These are phyloP conservation scores for Vulpes lagopus DNA, from an alignment of 2,113 vertebrate species.

Conservation along the genomic window DNA sequence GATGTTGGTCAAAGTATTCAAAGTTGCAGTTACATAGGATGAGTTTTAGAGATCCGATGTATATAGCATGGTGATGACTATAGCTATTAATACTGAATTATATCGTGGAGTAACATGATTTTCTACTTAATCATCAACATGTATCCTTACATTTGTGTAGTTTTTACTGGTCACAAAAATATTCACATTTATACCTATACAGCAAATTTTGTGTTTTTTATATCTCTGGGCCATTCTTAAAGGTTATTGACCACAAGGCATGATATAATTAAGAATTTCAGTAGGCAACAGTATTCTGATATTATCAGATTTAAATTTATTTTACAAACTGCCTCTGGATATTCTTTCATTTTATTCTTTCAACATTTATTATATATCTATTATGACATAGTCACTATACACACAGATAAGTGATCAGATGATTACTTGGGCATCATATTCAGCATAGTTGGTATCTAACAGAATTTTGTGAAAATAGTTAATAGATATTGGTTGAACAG, in stretches of 20 bases:
- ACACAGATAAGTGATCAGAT: neutral
- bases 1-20: neutral
- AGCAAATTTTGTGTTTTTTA: neutral
- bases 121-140: neutral
- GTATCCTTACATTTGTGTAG: neutral
- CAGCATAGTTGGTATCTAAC: neutral
- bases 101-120: neutral
- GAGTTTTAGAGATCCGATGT: neutral
- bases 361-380: neutral
- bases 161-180: neutral
- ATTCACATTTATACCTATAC: neutral
- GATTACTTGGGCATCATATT: neutral
- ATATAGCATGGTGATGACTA: neutral
- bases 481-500: neutral
- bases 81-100: neutral
- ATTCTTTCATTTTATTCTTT: neutral
- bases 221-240: neutral
- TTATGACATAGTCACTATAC: neutral
- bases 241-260: neutral
- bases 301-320: neutral
- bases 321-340: neutral
- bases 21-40: neutral
- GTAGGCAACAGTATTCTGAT: neutral
- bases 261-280: neutral
- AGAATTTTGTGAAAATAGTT: neutral